phyloP scores from a whole-genome alignment of 2,888 invertebrate genomes.

The Megamerina dolium region DNA sequence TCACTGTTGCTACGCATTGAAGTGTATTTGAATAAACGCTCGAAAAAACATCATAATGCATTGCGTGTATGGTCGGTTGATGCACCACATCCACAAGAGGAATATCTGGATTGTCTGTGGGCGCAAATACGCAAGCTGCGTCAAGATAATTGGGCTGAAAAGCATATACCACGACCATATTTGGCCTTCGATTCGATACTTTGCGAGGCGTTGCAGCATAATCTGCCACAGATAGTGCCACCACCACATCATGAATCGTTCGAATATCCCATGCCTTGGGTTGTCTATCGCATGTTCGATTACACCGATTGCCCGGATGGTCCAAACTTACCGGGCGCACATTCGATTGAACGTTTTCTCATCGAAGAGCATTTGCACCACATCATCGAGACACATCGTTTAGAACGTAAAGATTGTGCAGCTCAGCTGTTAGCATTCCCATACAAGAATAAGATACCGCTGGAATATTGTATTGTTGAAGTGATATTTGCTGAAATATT shows the following conservation, averaged over 20 bases:
- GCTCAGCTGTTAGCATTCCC: conserved; percentile 87
- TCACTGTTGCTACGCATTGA: conserved; percentile 86
- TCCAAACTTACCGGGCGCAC: conserved; percentile 86
- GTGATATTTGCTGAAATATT: conserved; percentile 93
- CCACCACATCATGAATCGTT: conserved; percentile 89
- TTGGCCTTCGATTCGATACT: conserved; percentile 91
- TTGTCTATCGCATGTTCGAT: conserved; percentile 95
- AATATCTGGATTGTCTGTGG: conserved; percentile 96
- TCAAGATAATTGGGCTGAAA: conserved; percentile 94
- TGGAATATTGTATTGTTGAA: conserved; percentile 98
- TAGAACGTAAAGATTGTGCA: conserved; percentile 93
- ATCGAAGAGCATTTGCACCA: conserved; percentile 96
- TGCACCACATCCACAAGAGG: conserved; percentile 91
- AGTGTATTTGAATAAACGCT: conserved; percentile 84
- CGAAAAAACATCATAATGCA: conserved; percentile 88
- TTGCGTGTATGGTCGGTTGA: conserved; percentile 93
- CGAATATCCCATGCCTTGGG: conserved; percentile 89
- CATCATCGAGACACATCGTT: conserved; percentile 80
- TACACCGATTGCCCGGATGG: conserved; percentile 97
- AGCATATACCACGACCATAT: conserved; percentile 92
- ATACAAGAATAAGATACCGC: conserved; percentile 86
- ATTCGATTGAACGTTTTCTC: conserved; percentile 94
- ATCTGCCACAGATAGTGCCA: conserved; percentile 81
- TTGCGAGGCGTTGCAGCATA: conserved; percentile 94
- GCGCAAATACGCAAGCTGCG: conserved; percentile 86